Conservation (phyloP, 2,797 vertebrate species). For the Xiphophorus birchmanni region DNA sequence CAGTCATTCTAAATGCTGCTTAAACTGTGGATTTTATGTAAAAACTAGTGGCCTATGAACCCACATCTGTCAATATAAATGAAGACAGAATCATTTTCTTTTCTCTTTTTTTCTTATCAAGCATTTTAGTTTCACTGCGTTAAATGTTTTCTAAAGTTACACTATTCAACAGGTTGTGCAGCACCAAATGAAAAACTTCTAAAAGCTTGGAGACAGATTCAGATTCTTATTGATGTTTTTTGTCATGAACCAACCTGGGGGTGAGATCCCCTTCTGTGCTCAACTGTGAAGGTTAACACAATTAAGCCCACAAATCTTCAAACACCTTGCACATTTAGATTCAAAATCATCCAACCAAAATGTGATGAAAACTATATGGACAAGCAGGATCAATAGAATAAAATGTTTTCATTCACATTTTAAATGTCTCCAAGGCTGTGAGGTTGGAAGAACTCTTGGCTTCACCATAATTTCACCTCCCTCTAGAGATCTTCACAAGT, state of each 20-base stretch:
- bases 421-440: background rate
- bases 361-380: background rate
- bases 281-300: background rate
- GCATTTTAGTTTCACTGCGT: background rate
- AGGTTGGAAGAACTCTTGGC: background rate
- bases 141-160: background rate
- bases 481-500: background rate
- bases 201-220: background rate
- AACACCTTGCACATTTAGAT: background rate
- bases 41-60: background rate
- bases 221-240: background rate
- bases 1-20: background rate
- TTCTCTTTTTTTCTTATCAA: background rate
- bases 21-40: background rate
- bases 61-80: background rate
- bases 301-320: background rate
- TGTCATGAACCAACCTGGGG: background rate
- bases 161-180: background rate
- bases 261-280: background rate
- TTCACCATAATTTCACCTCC: background rate
- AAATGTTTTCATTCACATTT: background rate
- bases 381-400: background rate
- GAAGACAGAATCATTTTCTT: background rate
- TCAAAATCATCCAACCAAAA: background rate
- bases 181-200: background rate